phyloP scores from a whole-genome alignment of 2,113 vertebrate genomes.

The Reinhardtius hippoglossoides region DNA sequence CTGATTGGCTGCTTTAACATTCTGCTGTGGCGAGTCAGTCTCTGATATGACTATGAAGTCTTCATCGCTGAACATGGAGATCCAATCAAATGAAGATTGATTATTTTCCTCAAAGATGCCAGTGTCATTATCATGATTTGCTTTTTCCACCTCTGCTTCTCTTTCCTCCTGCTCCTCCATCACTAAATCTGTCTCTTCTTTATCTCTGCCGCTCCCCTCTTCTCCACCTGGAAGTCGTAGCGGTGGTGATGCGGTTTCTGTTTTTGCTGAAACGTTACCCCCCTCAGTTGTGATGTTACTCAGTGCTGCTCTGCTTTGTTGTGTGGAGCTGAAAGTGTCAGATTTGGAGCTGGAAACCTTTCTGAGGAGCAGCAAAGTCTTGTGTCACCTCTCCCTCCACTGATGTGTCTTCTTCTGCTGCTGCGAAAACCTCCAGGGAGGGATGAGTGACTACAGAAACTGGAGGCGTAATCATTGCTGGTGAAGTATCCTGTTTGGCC shows the following conservation, averaged over 20 bases:
- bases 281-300: not conserved
- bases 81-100: conserved; percentile 27
- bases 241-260: not conserved
- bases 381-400: not conserved
- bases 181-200: not conserved
- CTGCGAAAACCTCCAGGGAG: not conserved
- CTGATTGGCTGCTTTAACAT: conserved; percentile 19
- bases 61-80: not conserved
- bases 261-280: not conserved
- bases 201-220: conserved; percentile 5
- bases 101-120: not conserved
- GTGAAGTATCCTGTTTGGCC: not conserved
- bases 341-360: not conserved
- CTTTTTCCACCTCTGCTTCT: not conserved
- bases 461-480: not conserved
- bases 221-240: not conserved
- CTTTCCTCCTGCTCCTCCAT: not conserved
- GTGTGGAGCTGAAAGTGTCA: conserved; percentile 6
- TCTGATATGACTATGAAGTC: conserved; percentile 24
- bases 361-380: not conserved
- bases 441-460: not conserved
- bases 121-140: not conserved
- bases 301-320: conserved; percentile 5
- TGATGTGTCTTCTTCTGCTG: not conserved
- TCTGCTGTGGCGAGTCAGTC: conserved; percentile 21